Evolutionary conservation across 2,888 invertebrate genomes (phyloP).

Genomic region (Cheilosia soror): DNA sequence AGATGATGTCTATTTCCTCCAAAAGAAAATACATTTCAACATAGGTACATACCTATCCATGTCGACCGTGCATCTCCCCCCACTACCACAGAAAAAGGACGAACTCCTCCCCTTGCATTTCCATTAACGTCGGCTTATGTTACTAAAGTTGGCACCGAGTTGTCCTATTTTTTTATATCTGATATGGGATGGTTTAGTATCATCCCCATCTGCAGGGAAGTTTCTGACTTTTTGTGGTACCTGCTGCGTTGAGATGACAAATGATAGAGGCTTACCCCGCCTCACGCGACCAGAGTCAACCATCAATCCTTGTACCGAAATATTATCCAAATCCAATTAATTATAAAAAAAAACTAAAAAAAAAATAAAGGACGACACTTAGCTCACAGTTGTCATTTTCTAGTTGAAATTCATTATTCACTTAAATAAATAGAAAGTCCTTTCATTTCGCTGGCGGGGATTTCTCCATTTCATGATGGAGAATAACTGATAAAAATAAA

Average conservation of each 20-base stretch:
- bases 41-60: too few species aligned
- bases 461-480: slow-evolving; percentile 37
- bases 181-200: slow-evolving; percentile 43
- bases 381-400: slow-evolving; percentile 67
- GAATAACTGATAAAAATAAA: slow-evolving; percentile 56
- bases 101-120: background rate
- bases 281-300: slow-evolving; percentile 53
- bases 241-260: slow-evolving; percentile 73
- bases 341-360: slow-evolving; percentile 42
- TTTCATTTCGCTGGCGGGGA: slow-evolving; percentile 31
- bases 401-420: slow-evolving; percentile 72
- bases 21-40: too few species aligned
- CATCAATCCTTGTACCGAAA: slow-evolving; percentile 72
- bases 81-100: background rate
- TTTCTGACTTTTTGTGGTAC: slow-evolving; percentile 55
- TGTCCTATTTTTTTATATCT: slow-evolving; percentile 25
- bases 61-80: background rate
- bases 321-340: slow-evolving; percentile 75
- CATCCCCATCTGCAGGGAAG: slow-evolving; percentile 11
- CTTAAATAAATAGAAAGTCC: slow-evolving; percentile 67
- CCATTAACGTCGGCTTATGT: slow-evolving; percentile 65
- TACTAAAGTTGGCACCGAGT: slow-evolving; percentile 45
- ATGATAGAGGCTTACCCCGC: slow-evolving; percentile 60
- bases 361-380: slow-evolving; percentile 54
- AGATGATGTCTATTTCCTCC: too few species aligned